Conservation (phyloP, 2,888 invertebrate genomes). For the Scaptomyza parva region DNA sequence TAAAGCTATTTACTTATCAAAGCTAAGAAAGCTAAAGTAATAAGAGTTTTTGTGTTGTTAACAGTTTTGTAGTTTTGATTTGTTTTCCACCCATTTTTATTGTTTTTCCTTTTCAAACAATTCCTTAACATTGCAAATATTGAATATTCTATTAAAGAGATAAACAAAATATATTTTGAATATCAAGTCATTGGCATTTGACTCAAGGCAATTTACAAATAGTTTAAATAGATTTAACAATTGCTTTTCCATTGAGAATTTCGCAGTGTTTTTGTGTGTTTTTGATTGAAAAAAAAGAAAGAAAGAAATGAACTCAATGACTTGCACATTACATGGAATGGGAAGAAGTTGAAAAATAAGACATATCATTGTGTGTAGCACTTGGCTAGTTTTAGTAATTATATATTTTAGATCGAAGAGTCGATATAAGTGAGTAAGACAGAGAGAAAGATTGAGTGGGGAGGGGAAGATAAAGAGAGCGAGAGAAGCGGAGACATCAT, state of each 20-base stretch:
- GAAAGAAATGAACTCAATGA: not conserved
- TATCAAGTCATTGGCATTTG: no score
- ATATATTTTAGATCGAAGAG: slow-evolving; percentile 36
- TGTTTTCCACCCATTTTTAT: no score
- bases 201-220: no score
- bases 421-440: slow-evolving; percentile 28
- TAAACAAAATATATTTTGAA: no score
- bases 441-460: not conserved
- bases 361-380: slow-evolving; percentile 6
- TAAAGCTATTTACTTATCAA: no score
- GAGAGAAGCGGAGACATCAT: slow-evolving; percentile 18
- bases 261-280: not conserved
- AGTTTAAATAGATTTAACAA: not conserved
- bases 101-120: no score
- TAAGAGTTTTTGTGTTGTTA: no score
- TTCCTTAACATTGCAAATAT: no score
- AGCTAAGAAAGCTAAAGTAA: no score
- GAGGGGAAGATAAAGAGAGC: not conserved
- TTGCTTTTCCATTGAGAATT: not conserved
- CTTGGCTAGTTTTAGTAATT: slow-evolving; percentile 44
- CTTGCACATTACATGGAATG: slow-evolving; percentile 2
- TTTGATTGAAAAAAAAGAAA: not conserved
- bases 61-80: no score
- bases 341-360: no score
- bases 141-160: no score